A percentile compares a stretch with the other conserved stretches of the same genome.
Conservation (phyloP, 2,797 vertebrate species). For the Muraenolepis orangiensis region DNA sequence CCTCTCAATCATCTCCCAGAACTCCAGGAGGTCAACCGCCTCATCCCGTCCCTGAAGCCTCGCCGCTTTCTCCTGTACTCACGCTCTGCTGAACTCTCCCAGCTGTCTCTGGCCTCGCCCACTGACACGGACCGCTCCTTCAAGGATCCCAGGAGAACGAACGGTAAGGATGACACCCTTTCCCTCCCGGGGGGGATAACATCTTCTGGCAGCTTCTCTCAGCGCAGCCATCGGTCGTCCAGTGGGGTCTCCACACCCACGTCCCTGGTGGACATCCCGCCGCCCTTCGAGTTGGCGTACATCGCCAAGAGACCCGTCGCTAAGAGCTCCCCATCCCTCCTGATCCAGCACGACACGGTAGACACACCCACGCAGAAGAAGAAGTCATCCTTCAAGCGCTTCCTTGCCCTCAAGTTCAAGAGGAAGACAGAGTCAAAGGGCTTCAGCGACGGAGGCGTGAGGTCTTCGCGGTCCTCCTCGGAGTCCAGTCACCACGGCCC, state of each 20-base stretch:
- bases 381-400: slow-evolving; percentile 93
- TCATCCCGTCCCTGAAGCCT: slow-evolving; percentile 77
- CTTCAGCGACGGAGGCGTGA: slow-evolving; percentile 83
- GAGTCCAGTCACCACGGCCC: slow-evolving; percentile 94
- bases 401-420: slow-evolving; percentile 90
- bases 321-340: slow-evolving; percentile 93
- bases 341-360: slow-evolving; percentile 83
- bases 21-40: slow-evolving; percentile 57
- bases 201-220: slow-evolving; percentile 93
- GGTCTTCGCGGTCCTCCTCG: slow-evolving; percentile 90
- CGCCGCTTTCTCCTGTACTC: slow-evolving; percentile 86
- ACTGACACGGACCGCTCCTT: slow-evolving; percentile 68
- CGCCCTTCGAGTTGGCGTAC: slow-evolving; percentile 93
- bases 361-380: slow-evolving; percentile 91
- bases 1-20: slow-evolving; percentile 63
- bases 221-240: slow-evolving; percentile 82
- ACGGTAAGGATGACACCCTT: slow-evolving; percentile 83
- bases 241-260: slow-evolving; percentile 90
- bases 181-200: slow-evolving; percentile 87
- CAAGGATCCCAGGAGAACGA: slow-evolving; percentile 73
- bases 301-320: slow-evolving; percentile 96
- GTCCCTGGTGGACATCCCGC: slow-evolving; percentile 91
- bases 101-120: slow-evolving; percentile 70
- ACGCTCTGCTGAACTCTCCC: slow-evolving; percentile 83
- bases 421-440: slow-evolving; percentile 87